These are phyloP conservation scores for Thalassarche chlororhynchos DNA, from an alignment of 2,113 vertebrate species.

Conservation along the genomic window DNA sequence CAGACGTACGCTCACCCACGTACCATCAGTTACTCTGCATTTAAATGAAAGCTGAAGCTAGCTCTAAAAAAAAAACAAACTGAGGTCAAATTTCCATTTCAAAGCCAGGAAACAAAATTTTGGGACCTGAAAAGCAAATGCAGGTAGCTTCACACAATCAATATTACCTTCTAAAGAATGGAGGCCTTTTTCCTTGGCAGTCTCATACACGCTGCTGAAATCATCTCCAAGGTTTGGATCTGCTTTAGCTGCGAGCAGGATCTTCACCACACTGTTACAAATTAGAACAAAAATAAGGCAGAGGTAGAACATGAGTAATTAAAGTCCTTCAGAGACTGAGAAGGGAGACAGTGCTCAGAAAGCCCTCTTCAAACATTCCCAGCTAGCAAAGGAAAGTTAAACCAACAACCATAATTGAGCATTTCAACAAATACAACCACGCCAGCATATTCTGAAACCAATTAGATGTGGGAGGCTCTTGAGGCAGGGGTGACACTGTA, in stretches of 20 bases:
- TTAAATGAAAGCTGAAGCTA: not conserved
- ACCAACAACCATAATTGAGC: not conserved
- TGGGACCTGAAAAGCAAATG: not conserved
- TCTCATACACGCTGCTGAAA: constrained; percentile 94
- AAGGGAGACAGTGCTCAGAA: not conserved
- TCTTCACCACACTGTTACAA: constrained; percentile 81
- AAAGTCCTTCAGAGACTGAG: not conserved
- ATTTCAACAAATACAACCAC: not conserved
- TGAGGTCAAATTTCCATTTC: not conserved
- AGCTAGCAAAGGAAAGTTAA: not conserved
- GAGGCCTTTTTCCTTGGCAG: constrained; percentile 87
- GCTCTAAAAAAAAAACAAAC: not conserved
- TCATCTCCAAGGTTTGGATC: constrained; percentile 92
- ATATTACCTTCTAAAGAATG: constrained; percentile 93
- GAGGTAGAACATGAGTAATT: not conserved
- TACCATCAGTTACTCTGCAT: not conserved
- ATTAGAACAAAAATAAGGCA: not conserved
- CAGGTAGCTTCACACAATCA: not conserved
- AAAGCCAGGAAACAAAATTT: not conserved
- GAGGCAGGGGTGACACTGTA: too few species aligned
- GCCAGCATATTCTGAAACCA: not conserved
- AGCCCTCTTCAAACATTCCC: not conserved
- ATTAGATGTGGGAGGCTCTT: not conserved
- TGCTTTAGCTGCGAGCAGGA: constrained; percentile 85
- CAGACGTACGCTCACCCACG: not conserved